phyloP scores from a whole-genome alignment of 2,113 vertebrate species.

The Gallinago media region DNA sequence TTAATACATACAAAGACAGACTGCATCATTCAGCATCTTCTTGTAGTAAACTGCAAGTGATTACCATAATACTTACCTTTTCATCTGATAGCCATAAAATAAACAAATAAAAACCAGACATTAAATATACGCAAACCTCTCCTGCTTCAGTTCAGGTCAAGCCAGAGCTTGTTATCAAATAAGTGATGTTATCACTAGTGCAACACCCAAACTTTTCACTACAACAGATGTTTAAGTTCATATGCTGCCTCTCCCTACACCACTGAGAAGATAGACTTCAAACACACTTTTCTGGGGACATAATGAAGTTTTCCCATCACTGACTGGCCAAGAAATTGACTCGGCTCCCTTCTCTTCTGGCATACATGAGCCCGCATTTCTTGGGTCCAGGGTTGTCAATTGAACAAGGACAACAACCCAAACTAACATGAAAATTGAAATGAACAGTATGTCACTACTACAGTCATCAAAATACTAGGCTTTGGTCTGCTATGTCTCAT shows the following conservation, averaged over 20 bases:
- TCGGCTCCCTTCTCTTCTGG: neutral
- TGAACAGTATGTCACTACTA: neutral
- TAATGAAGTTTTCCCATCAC: neutral
- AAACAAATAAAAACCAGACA: conserved; percentile 32
- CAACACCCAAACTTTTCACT: neutral
- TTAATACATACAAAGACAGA: neutral
- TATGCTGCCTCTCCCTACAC: neutral
- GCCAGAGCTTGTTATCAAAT: neutral
- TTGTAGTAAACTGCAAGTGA: neutral
- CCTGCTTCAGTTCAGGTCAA: neutral
- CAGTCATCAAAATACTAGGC: neutral
- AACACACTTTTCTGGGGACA: neutral
- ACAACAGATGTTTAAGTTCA: neutral
- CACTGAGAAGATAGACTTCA: neutral
- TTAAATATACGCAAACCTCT: conserved; percentile 37
- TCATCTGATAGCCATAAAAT: conserved; percentile 29
- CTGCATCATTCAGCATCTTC: neutral
- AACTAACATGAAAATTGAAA: neutral
- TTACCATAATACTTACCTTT: neutral
- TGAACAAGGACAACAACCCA: neutral
- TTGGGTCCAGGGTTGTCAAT: neutral
- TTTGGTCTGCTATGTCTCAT: neutral
- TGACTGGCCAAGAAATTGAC: neutral
- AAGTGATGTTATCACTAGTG: neutral
- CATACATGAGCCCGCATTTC: neutral